Base-by-base conservation (phyloP, 2,113 vertebrate species). In the Ornithorhynchus anatinus region DNA sequence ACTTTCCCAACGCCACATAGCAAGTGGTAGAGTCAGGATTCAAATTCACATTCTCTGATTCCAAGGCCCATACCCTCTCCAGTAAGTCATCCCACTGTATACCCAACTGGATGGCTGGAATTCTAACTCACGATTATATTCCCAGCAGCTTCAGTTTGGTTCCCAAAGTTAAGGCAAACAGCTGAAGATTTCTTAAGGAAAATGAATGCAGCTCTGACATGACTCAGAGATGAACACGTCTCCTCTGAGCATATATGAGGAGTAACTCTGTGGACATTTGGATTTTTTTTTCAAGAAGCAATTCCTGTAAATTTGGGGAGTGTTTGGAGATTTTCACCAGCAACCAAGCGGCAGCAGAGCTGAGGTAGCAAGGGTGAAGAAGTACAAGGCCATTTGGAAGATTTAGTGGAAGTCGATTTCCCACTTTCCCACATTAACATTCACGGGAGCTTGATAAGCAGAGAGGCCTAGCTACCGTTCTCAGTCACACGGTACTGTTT, bases 341-440 rank as follows among this genome's bases (percentile, higher is more conserved):
- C 62, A 89, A 90, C 58, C 75, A 60, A 4, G 0, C 6, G 1
- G 78, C 1, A 0, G 79, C 52, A 79, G 80, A 19, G 77, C 80
- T 0, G 43, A 86, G 65, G 77, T 77, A 4, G 15, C 72, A 77
- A 0, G 48, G 80, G 71, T 75, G 88, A 84, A 79, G 84, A 52
- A 90, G 80, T 59, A 80, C 69, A 35, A 2, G 50, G 85, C 84
- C 81, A 81, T 90, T 89, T 44, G 63, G 58, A 88, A 90, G 85
- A 90, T 90, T 89, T 87, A 90, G 86, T 75, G 82, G 82, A 79
- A 87, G 87, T 86, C 82, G 61, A 84, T 82, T 85, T 66, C 79
- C 85, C 80, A 77, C 84, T 86, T 77, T 61, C 78, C 77, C 63
- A 67, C 82, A 86, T 90, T 90, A 88, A 72, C 85, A 84, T 90